Base-by-base conservation (phyloP, 1,140 invertebrate species). In the Lepidotrigona ventralis region DNA sequence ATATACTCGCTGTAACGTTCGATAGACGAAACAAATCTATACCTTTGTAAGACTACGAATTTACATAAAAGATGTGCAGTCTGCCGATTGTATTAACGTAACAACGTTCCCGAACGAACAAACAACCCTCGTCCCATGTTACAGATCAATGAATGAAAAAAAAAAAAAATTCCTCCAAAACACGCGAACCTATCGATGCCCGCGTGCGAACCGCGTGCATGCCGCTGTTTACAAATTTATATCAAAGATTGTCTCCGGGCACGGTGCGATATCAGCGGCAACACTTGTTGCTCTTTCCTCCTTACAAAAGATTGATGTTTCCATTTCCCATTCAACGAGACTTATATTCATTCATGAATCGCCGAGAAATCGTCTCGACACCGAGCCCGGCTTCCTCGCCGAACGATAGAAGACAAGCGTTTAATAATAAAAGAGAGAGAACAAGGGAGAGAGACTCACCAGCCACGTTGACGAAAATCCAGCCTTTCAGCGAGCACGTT, bases 271-370 rank as follows among this genome's bases (percentile, higher is more conserved):
- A 66, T 79, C 81, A 84, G 68, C 46, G n/a, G 71, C 69, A 86
- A 87, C 86, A 87, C 86, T 87, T 87, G 86, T 87, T 87, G 86
- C 86, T 87, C 81, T 87, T 87, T 81, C 81, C 63, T 82, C 53
- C 80, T 82, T 78, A 19, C 81, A 39, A 54, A 56, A 70, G 81
- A 83, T 69, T 56, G 75, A 82, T 69, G 72, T 69, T 82, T 77
- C 58, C 71, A 72, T 74, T 64, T 53, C 58, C 19, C 63, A 66
- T 76, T 76, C 60, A 68, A 17, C 39, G 26, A 33, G 51, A 23
- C 26, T 53, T 51, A 68, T 76, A 74, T 76, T 76, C 53, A 76
- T 81, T 81, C 72, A 76, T 76, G 72, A 68, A 23, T 68, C 72
- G 60, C 53, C 21, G 5, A 21, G n/a, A 63, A 53, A 73, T 73